phyloP scores from a whole-genome alignment of 2,888 invertebrate genomes.

The Emmelina monodactyla region DNA sequence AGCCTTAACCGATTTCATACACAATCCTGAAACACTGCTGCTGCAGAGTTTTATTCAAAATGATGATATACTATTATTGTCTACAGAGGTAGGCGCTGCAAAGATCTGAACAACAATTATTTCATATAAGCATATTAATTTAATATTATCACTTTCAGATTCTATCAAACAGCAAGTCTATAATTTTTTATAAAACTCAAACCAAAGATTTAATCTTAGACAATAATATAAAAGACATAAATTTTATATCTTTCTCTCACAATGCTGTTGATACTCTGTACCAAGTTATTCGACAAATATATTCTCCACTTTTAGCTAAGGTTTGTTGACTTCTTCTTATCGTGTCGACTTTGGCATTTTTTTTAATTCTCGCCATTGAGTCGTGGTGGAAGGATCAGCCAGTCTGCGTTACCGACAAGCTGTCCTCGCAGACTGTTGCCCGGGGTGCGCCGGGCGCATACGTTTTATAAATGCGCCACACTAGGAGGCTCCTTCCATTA shows the following conservation, averaged over 20 bases:
- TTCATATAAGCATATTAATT: conserved; percentile 2
- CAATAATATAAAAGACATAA: conserved; percentile 33
- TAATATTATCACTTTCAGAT: conserved; percentile 28
- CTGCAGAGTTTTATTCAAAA: conserved; percentile 30
- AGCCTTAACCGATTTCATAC: conserved; percentile 40
- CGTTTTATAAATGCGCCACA: neutral
- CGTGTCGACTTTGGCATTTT: neutral
- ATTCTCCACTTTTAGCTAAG: conserved; percentile 40
- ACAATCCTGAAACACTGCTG: conserved; percentile 38
- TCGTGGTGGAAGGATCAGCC: no score
- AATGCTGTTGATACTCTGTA: conserved; percentile 50
- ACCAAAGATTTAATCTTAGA: conserved; percentile 27
- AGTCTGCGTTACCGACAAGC: no score
- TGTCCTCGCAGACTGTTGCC: no score
- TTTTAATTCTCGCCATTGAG: conserved; percentile 2
- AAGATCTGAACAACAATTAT: neutral
- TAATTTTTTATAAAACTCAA: conserved; percentile 49
- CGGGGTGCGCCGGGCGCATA: no score
- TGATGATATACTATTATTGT: conserved; percentile 25
- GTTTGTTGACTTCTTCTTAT: conserved; percentile 24
- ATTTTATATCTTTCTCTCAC: conserved; percentile 41
- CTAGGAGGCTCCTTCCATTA: neutral
- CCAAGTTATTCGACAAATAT: conserved; percentile 47
- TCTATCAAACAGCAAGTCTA: conserved; percentile 32
- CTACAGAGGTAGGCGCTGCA: conserved; percentile 25